Evolutionary conservation across 1,140 invertebrate genomes (phyloP).

Genomic region (Monomorium pharaonis): DNA sequence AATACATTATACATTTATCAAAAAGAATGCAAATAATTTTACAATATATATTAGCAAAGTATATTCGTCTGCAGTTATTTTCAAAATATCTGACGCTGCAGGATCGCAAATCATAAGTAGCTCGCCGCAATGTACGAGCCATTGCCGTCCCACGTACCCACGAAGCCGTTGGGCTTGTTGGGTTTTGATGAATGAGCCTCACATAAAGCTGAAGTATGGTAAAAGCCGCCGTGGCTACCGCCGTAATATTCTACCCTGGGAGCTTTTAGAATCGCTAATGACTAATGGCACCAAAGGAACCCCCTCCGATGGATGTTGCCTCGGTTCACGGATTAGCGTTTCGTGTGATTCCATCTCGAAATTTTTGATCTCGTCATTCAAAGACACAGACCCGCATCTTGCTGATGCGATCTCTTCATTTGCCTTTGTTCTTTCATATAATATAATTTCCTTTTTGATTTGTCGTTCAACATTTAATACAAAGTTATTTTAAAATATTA

Average conservation of each 20-base stretch:
- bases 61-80: conserved; percentile 4
- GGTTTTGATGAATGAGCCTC: conserved; percentile 78
- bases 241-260: conserved; percentile 75
- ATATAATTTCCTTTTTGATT: not conserved
- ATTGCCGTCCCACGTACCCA: conserved; percentile 65
- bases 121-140: conserved; percentile 60
- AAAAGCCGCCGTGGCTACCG: conserved; percentile 73
- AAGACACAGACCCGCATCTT: not conserved
- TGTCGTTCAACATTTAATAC: not conserved
- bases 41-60: not conserved
- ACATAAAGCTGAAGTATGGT: conserved; percentile 79
- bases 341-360: conserved; percentile 33
- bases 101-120: conserved; percentile 71
- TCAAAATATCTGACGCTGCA: conserved; percentile 54
- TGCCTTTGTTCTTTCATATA: not conserved
- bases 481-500: not conserved
- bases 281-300: conserved; percentile 76
- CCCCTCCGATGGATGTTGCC: conserved; percentile 59
- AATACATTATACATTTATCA: not conserved
- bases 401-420: conserved; percentile 1
- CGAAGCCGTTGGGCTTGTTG: conserved; percentile 69
- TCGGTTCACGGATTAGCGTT: conserved; percentile 61
- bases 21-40: conserved; percentile 25
- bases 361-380: conserved; percentile 25
- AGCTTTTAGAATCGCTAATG: conserved; percentile 79